Evolutionary conservation across 2,888 invertebrate species (phyloP), one percentile per base, ranked within the genome.

Genomic region (Laspeyria flexula): DNA sequence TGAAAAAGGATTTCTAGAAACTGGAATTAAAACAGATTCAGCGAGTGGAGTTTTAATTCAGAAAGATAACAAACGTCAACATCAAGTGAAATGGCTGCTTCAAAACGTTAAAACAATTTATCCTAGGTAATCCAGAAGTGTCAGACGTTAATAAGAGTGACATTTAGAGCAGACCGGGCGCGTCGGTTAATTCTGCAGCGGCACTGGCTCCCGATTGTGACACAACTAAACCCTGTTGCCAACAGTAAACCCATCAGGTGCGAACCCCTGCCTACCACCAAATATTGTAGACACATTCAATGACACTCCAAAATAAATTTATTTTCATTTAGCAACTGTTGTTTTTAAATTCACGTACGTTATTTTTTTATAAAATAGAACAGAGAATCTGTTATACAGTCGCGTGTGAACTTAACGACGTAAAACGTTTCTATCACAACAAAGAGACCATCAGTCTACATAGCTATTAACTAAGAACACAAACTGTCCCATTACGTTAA

Each of bases 141-240:
- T 91, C 92, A 86, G 85, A 89, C 74, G 85, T 88, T 92, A 90
- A 91, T 91, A 92, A 90, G 88, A 91, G 89, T 91, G 92, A 91
- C 92, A 88, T 88, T 91, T 88, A 80, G 85, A 89, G 85, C 85
- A 79, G 77, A 71, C 81, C 75, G 73, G 73, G 55, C 62, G 81
- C 79, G 81, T 79, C 76, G 85, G 89, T 89, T 91, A 90, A 92
- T 90, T 90, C 90, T 85, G 86, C 83, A 87, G 85, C 70, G 81
- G 81, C 79, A 79, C 81, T 79, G 79, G 78, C 77, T 85, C 76
- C 84, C 85, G 81, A 85, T 89, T 90, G 88, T 91, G 90, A 90
- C 90, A 86, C 70, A 78, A 86, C 85, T 90, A 90, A 92, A 85
- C 85, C 88, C 85, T 81, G 85, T 84, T 86, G 87, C 86, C 85